These are phyloP conservation scores for Marmota monax DNA, from an alignment of 2,113 vertebrate species.

Conservation along the genomic window DNA sequence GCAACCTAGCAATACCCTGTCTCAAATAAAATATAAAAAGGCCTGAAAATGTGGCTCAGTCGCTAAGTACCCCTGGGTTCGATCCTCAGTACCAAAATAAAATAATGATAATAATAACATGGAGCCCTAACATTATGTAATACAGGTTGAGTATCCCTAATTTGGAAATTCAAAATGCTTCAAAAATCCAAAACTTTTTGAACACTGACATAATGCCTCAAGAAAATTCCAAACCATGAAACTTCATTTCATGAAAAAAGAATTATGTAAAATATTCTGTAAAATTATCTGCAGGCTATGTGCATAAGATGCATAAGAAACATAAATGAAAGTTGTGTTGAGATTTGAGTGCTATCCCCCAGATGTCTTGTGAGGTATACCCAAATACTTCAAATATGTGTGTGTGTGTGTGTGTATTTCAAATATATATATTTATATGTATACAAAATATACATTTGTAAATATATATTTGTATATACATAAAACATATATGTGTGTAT, in stretches of 20 bases:
- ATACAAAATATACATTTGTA: too few species aligned
- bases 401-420: too few species aligned
- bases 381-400: not conserved
- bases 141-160: not conserved
- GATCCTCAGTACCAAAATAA: too few species aligned
- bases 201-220: not conserved
- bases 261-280: not conserved
- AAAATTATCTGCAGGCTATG: not conserved
- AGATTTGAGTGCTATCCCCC: not conserved
- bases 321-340: not conserved
- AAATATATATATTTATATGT: too few species aligned
- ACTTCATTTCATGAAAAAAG: not conserved
- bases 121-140: not conserved
- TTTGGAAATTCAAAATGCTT: not conserved
- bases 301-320: not conserved
- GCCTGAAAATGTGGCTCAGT: too few species aligned
- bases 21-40: too few species aligned
- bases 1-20: too few species aligned
- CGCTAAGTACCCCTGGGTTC: too few species aligned
- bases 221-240: not conserved
- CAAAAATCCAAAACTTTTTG: not conserved
- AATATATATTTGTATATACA: too few species aligned
- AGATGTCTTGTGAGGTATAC: not conserved
- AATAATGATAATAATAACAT: too few species aligned
- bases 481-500: too few species aligned